Evolutionary conservation across 2,888 invertebrate species (phyloP), one percentile per base, ranked within the genome.

Genomic region (Stenodema calcarata): DNA sequence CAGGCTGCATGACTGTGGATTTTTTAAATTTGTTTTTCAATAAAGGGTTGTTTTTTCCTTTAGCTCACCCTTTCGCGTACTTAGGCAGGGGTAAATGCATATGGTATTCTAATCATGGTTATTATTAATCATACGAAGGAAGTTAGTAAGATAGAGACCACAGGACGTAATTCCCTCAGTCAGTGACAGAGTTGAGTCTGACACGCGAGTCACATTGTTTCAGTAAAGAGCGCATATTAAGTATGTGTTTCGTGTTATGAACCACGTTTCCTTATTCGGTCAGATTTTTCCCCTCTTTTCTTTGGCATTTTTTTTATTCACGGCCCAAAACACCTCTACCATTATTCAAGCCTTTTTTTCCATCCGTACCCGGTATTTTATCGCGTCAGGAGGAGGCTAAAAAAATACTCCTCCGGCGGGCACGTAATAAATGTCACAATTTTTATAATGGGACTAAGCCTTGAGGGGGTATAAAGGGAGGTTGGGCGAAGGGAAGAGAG

Each of bases 401-500:
- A 80, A 80, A 80, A 54, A 28, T 27, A 44, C 80, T 80, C 27
- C 35, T 27, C 27, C 78, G 78, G 3, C 78, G 78, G 80, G 30
- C 50, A 35, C 82, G 82, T 82, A 82, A 82, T 82, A 82, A 82
- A 82, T 82, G 82, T 82, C 82, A 82, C 82, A 82, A 82, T 82
- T 82, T 82, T 82, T 69, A 82, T 82, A 82, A 82, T 82, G 69
- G 82, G 47, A 11, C 28, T 30, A 69, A 82, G 69, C 80, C 80
- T 80, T 30, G 54, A 80, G 79, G 80, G 62, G 41, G 44, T 23
- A 27, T 16, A n/a, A 50, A 30, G 62, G 69, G 35, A 14, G 42
- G 73, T 35, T 16, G 50, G 28, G 27, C 28, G 28, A 30, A 54
- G 30, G 80, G 80, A 16, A 28, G 80, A 23, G 41, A 82, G 82